Evolutionary conservation across 2,888 invertebrate genomes (phyloP).

Genomic region (Cryptus armator): DNA sequence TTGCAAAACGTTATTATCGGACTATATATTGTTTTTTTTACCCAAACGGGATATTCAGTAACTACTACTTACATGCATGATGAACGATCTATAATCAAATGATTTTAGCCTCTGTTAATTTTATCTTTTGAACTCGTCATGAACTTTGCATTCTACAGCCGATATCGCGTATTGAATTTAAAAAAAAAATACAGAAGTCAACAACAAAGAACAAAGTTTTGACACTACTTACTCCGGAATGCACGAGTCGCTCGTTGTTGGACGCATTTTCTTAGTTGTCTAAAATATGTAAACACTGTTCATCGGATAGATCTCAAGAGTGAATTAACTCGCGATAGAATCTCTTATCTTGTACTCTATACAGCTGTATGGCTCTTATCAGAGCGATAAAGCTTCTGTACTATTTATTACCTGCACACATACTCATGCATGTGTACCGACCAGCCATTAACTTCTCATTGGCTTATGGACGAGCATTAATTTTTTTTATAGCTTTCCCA

Average conservation of each 20-base stretch:
- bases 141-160: background rate
- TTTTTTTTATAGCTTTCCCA: background rate
- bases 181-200: background rate
- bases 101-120: background rate
- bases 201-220: background rate
- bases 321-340: slow-evolving; percentile 56
- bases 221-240: background rate
- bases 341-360: slow-evolving; percentile 64
- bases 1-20: background rate
- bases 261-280: background rate
- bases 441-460: slow-evolving; percentile 25
- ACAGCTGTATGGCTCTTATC: slow-evolving; percentile 66
- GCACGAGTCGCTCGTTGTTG: background rate
- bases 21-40: background rate
- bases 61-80: background rate
- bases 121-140: background rate
- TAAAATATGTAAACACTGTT: slow-evolving; percentile 21
- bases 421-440: background rate
- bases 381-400: slow-evolving; percentile 65
- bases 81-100: background rate
- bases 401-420: slow-evolving; percentile 56
- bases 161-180: no score
- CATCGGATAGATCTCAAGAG: background rate
- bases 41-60: background rate
- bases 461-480: background rate